phyloP scores from a whole-genome alignment of 2,797 vertebrate genomes.

The Naso thynnoides region DNA sequence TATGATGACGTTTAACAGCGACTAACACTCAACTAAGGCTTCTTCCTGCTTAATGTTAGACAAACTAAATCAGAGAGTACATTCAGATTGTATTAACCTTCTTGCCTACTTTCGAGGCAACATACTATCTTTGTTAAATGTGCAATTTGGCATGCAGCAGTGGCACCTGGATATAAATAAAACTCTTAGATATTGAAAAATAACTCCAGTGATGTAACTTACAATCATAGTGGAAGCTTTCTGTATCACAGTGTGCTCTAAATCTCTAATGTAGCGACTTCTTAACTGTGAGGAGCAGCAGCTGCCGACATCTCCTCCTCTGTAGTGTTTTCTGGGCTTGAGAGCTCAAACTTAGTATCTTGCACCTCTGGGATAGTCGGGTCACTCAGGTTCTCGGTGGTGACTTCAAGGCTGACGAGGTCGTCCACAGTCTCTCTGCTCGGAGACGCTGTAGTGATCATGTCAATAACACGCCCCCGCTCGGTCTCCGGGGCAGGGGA shows the following conservation, averaged over 20 bases:
- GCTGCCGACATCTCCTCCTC: constrained; percentile 17
- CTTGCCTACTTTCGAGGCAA: constrained; percentile 7
- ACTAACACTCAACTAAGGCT: constrained; percentile 35
- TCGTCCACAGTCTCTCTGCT: constrained; percentile 21
- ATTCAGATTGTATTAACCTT: constrained; percentile 53
- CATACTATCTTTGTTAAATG: constrained; percentile 35
- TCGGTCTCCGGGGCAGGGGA: constrained; percentile 29
- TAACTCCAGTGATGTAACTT: constrained; percentile 52
- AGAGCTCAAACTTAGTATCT: constrained; percentile 11
- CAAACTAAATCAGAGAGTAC: constrained; percentile 39
- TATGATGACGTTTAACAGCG: constrained; percentile 35
- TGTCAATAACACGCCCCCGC: constrained; percentile 5
- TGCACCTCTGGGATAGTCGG: constrained; percentile 37
- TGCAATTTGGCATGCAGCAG: constrained; percentile 70
- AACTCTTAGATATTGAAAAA: constrained; percentile 37
- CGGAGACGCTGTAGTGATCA: constrained; percentile 1
- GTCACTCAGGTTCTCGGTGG: constrained; percentile 34
- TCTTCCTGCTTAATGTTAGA: constrained; percentile 36
- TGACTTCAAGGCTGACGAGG: constrained; percentile 1
- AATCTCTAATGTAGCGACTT: constrained; percentile 17
- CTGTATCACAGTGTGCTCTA: constrained; percentile 25
- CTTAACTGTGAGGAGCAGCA: constrained; percentile 6
- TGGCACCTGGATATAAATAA: constrained; percentile 39
- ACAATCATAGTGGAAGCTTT: constrained; percentile 36
- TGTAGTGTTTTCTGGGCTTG: constrained; percentile 6